A percentile compares a stretch with the other conserved stretches of the same genome.
Conservation (phyloP, 2,888 invertebrate genomes). For the Andrena marginata region DNA sequence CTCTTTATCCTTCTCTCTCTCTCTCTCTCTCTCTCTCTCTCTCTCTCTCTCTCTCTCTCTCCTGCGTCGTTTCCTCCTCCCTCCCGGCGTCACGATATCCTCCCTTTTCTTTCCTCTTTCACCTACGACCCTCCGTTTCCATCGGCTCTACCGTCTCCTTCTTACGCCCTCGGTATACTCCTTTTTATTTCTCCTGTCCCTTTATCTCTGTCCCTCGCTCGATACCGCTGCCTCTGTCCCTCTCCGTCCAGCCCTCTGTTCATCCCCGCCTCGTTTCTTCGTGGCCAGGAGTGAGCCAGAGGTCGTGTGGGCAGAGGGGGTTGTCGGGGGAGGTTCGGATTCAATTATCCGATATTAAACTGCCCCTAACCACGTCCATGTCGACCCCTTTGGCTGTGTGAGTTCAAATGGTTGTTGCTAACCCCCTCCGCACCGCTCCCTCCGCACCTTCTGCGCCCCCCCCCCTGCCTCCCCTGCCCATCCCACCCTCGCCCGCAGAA, state of each 20-base stretch:
- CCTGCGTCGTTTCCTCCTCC: neutral
- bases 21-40: neutral
- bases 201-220: constrained; percentile 4
- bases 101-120: neutral
- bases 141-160: constrained; percentile 16
- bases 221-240: neutral
- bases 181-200: constrained; percentile 4
- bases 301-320: constrained; percentile 59
- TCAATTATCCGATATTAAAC: constrained; percentile 85
- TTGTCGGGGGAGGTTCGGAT: constrained; percentile 79
- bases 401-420: constrained; percentile 81
- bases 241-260: constrained; percentile 34
- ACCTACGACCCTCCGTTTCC: constrained; percentile 20
- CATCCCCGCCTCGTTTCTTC: constrained; percentile 58
- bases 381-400: constrained; percentile 75
- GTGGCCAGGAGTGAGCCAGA: constrained; percentile 62
- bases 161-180: constrained; percentile 2
- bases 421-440: constrained; percentile 49
- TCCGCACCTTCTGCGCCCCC: constrained; percentile 26
- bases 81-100: constrained; percentile 25
- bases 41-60: neutral
- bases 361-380: constrained; percentile 82
- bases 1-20: neutral
- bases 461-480: neutral
- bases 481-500: constrained; percentile 72